Evolutionary conservation across 1,140 invertebrate genomes (phyloP).

Genomic region (Aradophagus sp.): DNA sequence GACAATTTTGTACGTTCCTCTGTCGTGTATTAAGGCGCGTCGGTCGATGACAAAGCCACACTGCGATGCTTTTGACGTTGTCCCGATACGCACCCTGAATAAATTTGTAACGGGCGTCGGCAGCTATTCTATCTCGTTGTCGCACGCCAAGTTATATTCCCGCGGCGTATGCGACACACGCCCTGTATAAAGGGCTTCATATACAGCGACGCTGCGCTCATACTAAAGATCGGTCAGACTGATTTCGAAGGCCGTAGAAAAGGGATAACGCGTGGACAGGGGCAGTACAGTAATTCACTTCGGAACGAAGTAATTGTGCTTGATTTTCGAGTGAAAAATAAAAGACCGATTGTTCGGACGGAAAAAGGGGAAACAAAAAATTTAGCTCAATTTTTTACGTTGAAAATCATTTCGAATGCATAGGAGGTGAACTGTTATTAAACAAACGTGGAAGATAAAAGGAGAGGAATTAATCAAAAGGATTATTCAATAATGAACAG

Average conservation of each 20-base stretch:
- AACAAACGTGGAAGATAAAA: no score
- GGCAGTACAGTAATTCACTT: slow-evolving; percentile 12
- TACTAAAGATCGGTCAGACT: slow-evolving; percentile 41
- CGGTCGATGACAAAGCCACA: slow-evolving; percentile 47
- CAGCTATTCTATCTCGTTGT: slow-evolving; percentile 38
- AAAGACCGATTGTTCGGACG: no score
- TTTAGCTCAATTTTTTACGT: no score
- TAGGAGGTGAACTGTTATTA: no score
- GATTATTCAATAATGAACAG: no score
- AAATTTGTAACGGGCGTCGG: slow-evolving; percentile 49
- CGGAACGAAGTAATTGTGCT: slow-evolving; percentile 25
- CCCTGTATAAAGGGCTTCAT: slow-evolving; percentile 41
- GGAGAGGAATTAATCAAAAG: no score
- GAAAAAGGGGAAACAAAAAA: no score
- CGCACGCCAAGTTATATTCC: slow-evolving; percentile 38
- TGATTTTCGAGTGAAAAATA: no score
- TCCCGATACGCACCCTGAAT: slow-evolving; percentile 51
- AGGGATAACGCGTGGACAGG: slow-evolving; percentile 9
- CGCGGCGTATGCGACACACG: slow-evolving; percentile 45
- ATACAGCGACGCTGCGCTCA: slow-evolving; percentile 31
- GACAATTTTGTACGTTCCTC: slow-evolving; percentile 36
- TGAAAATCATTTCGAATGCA: no score
- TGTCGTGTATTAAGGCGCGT: slow-evolving; percentile 27
- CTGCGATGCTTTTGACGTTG: slow-evolving; percentile 47
- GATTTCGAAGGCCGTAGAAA: slow-evolving; percentile 38